Conservation (phyloP, 2,797 vertebrate species). For the Silurus aristotelis region DNA sequence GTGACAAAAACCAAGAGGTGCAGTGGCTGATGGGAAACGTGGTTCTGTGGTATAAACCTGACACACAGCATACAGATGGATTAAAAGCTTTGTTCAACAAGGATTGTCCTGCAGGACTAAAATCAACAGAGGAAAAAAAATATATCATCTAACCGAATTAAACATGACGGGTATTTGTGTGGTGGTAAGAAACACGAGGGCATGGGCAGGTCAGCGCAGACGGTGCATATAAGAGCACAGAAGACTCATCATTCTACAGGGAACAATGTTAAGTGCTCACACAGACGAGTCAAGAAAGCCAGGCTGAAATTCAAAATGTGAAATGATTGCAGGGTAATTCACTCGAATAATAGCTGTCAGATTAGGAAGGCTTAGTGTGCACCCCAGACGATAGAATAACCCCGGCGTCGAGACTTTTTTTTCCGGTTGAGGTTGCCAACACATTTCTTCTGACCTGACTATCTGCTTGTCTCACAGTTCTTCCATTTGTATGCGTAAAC, state of each 20-base stretch:
- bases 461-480: neutral
- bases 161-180: neutral
- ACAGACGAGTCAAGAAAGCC: slow-evolving; percentile 28
- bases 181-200: neutral
- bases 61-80: too few relatives aligned
- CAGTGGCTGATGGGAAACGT: too few relatives aligned
- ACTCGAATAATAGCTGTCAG: slow-evolving; percentile 32
- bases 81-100: neutral
- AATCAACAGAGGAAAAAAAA: neutral
- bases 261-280: slow-evolving; percentile 30
- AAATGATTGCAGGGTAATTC: slow-evolving; percentile 45
- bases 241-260: slow-evolving; percentile 11
- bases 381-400: slow-evolving; percentile 7
- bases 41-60: too few relatives aligned
- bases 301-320: slow-evolving; percentile 33
- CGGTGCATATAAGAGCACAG: neutral
- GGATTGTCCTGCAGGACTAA: too few relatives aligned
- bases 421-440: neutral
- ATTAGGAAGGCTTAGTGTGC: slow-evolving; percentile 20
- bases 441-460: neutral
- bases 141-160: neutral
- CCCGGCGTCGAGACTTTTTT: neutral
- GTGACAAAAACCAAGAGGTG: too few relatives aligned
- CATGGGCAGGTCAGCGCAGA: slow-evolving; percentile 1
- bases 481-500: neutral